Evolutionary conservation across 2,888 invertebrate genomes (phyloP).

Genomic region (Syrphus vitripennis): DNA sequence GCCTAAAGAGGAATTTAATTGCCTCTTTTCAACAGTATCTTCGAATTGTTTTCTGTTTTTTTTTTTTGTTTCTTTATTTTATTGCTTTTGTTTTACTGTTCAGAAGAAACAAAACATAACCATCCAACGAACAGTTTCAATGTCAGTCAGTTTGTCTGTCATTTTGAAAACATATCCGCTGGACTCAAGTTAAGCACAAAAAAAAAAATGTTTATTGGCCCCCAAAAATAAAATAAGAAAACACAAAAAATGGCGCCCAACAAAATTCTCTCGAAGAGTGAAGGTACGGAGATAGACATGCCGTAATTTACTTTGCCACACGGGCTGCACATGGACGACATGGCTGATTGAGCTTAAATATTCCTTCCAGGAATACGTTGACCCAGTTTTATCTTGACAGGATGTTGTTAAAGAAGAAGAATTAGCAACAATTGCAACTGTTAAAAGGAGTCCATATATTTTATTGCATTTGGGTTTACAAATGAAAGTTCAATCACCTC

Average conservation of each 20-base stretch:
- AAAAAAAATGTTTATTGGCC: neutral
- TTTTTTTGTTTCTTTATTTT: too few species aligned
- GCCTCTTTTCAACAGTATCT: neutral
- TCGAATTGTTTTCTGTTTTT: neutral
- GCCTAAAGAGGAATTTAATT: slow-evolving; percentile 45
- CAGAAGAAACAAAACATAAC: neutral
- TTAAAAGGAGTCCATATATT: neutral
- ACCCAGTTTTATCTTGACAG: slow-evolving; percentile 21
- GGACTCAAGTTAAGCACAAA: neutral
- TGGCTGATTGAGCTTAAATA: neutral
- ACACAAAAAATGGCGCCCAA: slow-evolving; percentile 32
- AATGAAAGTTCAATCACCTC: slow-evolving; percentile 33
- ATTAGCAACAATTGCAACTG: neutral
- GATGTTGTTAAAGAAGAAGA: slow-evolving; percentile 1
- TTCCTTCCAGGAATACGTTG: slow-evolving; percentile 34
- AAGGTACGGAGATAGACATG: neutral
- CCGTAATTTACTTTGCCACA: slow-evolving; percentile 24
- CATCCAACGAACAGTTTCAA: slow-evolving; percentile 29
- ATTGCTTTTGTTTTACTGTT: neutral
- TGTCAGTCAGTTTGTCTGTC: slow-evolving; percentile 43
- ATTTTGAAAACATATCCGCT: slow-evolving; percentile 22
- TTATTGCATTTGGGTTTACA: neutral
- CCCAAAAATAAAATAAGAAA: neutral
- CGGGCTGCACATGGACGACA: neutral
- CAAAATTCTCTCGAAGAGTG: neutral